These are phyloP conservation scores for Hippocampus abdominalis DNA, from an alignment of 2,113 vertebrate genomes.

Conservation along the genomic window DNA sequence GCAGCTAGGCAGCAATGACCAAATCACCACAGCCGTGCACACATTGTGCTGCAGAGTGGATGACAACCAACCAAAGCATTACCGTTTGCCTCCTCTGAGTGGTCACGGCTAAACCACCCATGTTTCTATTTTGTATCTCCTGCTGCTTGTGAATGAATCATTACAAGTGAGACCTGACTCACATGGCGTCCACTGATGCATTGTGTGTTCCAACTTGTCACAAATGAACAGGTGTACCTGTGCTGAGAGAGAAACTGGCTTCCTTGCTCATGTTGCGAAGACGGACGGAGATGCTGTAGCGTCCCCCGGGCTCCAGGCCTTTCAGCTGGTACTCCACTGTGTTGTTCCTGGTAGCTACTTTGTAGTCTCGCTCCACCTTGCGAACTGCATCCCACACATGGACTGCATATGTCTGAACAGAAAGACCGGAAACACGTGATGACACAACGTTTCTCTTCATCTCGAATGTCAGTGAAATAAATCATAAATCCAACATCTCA, in stretches of 20 bases:
- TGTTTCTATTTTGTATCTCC: background rate
- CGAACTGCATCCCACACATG: slow-evolving; percentile 85
- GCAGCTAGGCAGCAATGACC: too few species aligned
- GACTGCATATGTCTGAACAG: slow-evolving; percentile 79
- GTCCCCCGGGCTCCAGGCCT: slow-evolving; percentile 86
- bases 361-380: slow-evolving; percentile 85
- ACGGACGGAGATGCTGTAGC: slow-evolving; percentile 85
- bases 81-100: background rate
- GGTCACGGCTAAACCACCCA: background rate
- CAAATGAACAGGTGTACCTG: slow-evolving; percentile 64
- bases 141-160: background rate
- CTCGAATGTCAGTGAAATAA: background rate
- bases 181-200: background rate
- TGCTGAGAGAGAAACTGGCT: slow-evolving; percentile 84
- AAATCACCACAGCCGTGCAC: too few species aligned
- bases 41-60: too few species aligned
- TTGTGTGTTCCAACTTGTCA: background rate
- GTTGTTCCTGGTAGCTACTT: slow-evolving; percentile 84
- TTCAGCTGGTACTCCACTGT: slow-evolving; percentile 86
- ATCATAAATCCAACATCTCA: too few species aligned
- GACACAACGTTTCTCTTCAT: background rate
- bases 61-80: too few species aligned
- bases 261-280: slow-evolving; percentile 98
- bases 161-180: background rate
- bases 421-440: slow-evolving; percentile 4